phyloP scores from a whole-genome alignment of 2,888 invertebrate genomes.

The Balanococcus diminutus region DNA sequence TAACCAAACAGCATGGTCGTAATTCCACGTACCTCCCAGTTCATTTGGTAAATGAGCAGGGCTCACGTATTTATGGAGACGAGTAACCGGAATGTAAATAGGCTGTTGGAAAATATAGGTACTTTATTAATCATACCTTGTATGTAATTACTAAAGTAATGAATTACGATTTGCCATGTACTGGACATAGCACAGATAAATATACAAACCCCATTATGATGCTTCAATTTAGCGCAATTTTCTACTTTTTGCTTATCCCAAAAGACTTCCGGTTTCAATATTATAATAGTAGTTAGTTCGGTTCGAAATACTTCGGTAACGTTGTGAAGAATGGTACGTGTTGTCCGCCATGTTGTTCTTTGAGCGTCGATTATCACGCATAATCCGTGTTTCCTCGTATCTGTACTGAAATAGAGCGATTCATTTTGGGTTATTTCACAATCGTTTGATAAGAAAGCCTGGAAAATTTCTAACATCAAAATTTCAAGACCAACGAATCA shows the following conservation, averaged over 20 bases:
- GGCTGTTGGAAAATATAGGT: conserved; percentile 65
- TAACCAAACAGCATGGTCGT: conserved; percentile 77
- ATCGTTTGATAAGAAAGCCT: too few species aligned
- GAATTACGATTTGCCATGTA: too few species aligned
- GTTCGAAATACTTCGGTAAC: conserved; percentile 65
- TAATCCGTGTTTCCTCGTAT: conserved; percentile 66
- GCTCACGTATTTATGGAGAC: conserved; percentile 73
- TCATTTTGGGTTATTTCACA: neutral
- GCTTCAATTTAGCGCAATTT: conserved; percentile 69
- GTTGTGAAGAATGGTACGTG: conserved; percentile 68
- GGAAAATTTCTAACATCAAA: too few species aligned
- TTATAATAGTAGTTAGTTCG: conserved; percentile 64
- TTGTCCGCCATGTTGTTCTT: conserved; percentile 69
- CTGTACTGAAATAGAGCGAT: conserved; percentile 61
- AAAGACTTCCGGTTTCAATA: conserved; percentile 76
- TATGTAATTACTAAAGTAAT: neutral
- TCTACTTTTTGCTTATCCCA: conserved; percentile 77
- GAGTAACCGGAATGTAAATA: conserved; percentile 71
- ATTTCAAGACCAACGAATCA: too few species aligned
- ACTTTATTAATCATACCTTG: neutral
- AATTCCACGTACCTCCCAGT: conserved; percentile 73
- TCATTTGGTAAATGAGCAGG: conserved; percentile 73
- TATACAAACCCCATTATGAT: conserved; percentile 41
- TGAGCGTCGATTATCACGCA: conserved; percentile 71
- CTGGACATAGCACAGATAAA: too few species aligned